These are phyloP conservation scores for Clarias fuscus DNA, from an alignment of 2,797 vertebrate genomes.

Conservation along the genomic window DNA sequence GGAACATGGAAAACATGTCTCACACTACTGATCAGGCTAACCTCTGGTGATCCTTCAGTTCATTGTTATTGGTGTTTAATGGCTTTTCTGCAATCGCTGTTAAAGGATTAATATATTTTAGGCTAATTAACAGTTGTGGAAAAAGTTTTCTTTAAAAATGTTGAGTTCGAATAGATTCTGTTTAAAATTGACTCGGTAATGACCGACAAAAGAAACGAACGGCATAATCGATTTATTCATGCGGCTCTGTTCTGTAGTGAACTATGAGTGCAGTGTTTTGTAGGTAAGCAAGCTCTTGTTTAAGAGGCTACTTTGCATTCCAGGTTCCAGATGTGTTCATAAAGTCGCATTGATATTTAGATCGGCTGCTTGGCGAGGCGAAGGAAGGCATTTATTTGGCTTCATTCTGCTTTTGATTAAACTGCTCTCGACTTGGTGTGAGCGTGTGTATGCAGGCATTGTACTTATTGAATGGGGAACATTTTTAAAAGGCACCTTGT, in stretches of 20 bases:
- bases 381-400: constrained; percentile 1
- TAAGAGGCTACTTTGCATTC: background rate
- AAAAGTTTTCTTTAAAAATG: too few relatives aligned
- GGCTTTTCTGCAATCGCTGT: too few relatives aligned
- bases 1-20: too few relatives aligned
- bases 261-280: background rate
- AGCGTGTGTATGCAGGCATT: constrained; percentile 6
- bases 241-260: background rate
- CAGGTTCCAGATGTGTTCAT: background rate
- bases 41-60: too few relatives aligned
- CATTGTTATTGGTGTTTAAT: too few relatives aligned
- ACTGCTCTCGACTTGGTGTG: background rate
- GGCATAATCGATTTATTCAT: too few relatives aligned
- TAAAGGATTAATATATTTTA: too few relatives aligned
- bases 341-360: background rate
- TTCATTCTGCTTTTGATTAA: constrained; percentile 4
- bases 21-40: too few relatives aligned
- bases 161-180: too few relatives aligned
- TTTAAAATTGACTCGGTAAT: too few relatives aligned
- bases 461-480: background rate
- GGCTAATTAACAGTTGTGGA: too few relatives aligned
- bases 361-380: background rate
- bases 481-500: background rate
- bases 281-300: background rate
- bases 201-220: too few relatives aligned